phyloP scores from a whole-genome alignment of 2,888 invertebrate genomes.

The Amiota minor region DNA sequence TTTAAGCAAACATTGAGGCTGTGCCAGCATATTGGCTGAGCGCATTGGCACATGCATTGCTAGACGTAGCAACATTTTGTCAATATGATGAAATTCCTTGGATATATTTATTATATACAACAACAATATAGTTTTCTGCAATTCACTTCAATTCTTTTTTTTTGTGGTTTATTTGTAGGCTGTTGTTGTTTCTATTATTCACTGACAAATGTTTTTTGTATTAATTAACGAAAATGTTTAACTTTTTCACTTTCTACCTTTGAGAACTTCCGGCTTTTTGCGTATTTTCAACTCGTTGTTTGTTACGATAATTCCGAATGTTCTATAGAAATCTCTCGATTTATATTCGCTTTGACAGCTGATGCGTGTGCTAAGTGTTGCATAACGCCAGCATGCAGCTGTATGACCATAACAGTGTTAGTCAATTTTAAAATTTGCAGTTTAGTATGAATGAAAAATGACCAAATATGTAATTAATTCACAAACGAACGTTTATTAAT shows the following conservation, averaged over 20 bases:
- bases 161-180: neutral
- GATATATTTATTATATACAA: neutral
- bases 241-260: no score
- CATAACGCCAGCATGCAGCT: neutral
- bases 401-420: neutral
- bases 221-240: neutral
- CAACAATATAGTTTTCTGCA: neutral
- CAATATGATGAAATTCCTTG: constrained; percentile 59
- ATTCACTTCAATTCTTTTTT: neutral
- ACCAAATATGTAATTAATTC: no score
- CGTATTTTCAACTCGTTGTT: neutral
- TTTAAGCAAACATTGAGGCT: constrained; percentile 44
- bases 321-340: constrained; percentile 15
- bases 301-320: neutral
- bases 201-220: neutral
- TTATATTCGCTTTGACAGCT: constrained; percentile 11
- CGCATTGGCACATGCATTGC: constrained; percentile 52
- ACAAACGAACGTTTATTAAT: no score
- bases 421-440: neutral
- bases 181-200: neutral
- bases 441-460: no score
- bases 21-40: constrained; percentile 43
- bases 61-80: constrained; percentile 64
- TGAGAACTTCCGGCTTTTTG: neutral
- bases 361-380: neutral